Conservation (phyloP, 2,113 vertebrate genomes). For the Elachura formosa region DNA sequence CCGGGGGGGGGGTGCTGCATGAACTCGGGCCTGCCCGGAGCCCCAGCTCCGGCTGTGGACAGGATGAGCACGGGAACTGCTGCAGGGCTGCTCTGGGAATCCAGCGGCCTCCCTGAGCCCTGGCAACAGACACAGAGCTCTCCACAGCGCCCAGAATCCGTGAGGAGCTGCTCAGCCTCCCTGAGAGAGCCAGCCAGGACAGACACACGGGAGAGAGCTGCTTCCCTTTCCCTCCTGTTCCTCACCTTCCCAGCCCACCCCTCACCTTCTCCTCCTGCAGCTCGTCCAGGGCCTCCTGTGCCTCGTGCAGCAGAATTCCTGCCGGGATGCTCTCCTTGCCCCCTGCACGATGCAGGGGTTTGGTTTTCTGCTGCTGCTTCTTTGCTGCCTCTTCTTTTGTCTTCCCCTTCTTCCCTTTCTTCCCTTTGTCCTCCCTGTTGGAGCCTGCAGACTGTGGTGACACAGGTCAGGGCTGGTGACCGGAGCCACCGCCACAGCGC, state of each 20-base stretch:
- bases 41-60: not conserved
- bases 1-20: not conserved
- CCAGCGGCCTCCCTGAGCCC: fast-evolving
- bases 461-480: not conserved
- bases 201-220: not conserved
- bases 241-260: conserved; percentile 81
- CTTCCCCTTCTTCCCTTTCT: conserved; percentile 88
- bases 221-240: not conserved
- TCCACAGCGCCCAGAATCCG: not conserved
- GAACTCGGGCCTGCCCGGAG: fast-evolving
- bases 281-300: conserved; percentile 68
- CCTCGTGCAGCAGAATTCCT: conserved; percentile 47
- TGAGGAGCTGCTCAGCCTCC: not conserved
- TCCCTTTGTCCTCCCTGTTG: conserved; percentile 85
- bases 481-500: not conserved
- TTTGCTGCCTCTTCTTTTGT: conserved; percentile 76
- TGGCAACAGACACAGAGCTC: not conserved
- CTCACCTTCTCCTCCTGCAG: conserved; percentile 10
- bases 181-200: not conserved
- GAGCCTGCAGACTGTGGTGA: conserved; percentile 82
- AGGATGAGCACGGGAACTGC: fast-evolving
- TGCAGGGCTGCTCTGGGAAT: not conserved
- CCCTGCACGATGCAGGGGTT: conserved; percentile 12
- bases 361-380: conserved; percentile 76
- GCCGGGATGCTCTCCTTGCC: not conserved